Evolutionary conservation across 92 coral and sea anemone genomes (phyloP), one percentile per base, ranked within the genome.

Genomic region (Epizoanthus stellaris): DNA sequence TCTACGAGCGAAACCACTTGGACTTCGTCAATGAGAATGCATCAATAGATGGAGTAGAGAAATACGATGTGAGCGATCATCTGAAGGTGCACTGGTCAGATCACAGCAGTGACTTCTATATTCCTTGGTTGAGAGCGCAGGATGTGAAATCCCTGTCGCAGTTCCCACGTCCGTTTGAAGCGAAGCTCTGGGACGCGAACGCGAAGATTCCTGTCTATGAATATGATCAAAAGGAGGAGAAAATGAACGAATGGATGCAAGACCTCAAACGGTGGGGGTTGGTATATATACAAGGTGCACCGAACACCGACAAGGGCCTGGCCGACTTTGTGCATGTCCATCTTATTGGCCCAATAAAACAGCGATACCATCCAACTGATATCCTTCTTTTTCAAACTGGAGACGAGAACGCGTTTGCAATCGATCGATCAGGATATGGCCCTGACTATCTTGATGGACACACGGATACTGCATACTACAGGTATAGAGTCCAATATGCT

Each of bases 111-210:
- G 76, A 71, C 11, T 71, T 43, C 60, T 15, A 71, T 58, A 71
- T 71, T 6, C 60, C 76, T 2, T 71, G 76, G 76, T 12, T 71
- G 15, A 71, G 76, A 45, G 76, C 76, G 2, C 76, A 71, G 20
- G 76, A 71, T 19, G 17, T 71, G 58, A 4, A 71, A 16, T 6
- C 76, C 4, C 76, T 71, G 2, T 57, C 76, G 15, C 45, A 71
- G 21, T 4, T 12, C 5, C 11, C 5, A 12, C 0, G 15, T 19
- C 30, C 45, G 76, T 15, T 47, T 42, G 36, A 47, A 0, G 15
- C 53, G 21, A 14, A 34, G 20, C 34, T 15, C 15, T 71, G 76
- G 76, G 76, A 71, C 39, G 6, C 36, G 15, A 43, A 17, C 13
- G 58, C 14, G 0, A 58, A 71, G 8, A 71, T 71, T 15, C 76